These are phyloP conservation scores for Xenopus borealis DNA, from an alignment of 2,113 vertebrate species.

Conservation along the genomic window DNA sequence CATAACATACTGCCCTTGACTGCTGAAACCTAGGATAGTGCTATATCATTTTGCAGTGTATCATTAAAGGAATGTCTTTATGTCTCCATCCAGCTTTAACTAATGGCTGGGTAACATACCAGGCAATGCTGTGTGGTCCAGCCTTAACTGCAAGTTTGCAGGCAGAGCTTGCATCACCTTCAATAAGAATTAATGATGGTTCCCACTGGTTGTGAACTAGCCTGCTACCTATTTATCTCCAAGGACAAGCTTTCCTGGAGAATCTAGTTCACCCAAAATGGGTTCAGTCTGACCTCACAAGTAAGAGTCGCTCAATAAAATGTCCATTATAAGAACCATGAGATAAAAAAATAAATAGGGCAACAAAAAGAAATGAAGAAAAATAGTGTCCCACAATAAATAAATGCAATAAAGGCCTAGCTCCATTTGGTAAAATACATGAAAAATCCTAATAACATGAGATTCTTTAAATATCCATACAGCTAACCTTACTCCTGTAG, in stretches of 20 bases:
- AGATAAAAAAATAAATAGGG: neutral
- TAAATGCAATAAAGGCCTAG: too few species aligned
- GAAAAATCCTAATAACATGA: too few species aligned
- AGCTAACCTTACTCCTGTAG: too few species aligned
- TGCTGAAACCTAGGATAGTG: slow-evolving; percentile 85
- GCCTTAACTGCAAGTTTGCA: slow-evolving; percentile 76
- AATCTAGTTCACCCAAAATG: too few species aligned
- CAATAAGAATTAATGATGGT: slow-evolving; percentile 99
- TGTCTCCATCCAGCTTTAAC: slow-evolving; percentile 75
- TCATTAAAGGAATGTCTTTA: too few species aligned
- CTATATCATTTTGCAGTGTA: slow-evolving; percentile 84
- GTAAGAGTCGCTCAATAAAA: neutral
- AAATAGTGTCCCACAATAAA: too few species aligned
- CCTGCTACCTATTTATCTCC: slow-evolving; percentile 92
- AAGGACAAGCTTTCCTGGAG: neutral
- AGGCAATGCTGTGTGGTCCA: slow-evolving; percentile 67
- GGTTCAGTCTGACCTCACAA: neutral
- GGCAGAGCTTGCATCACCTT: slow-evolving; percentile 91
- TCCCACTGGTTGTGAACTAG: slow-evolving; percentile 84
- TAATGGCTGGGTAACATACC: slow-evolving; percentile 81
- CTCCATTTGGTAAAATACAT: too few species aligned
- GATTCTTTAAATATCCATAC: too few species aligned
- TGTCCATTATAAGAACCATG: neutral
- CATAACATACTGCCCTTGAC: slow-evolving; percentile 81
- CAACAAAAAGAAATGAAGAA: too few species aligned